Percentiles rank a stretch among this genome's conserved stretches.
Conservation (phyloP, 2,797 vertebrate species). For the Tinamus major region DNA sequence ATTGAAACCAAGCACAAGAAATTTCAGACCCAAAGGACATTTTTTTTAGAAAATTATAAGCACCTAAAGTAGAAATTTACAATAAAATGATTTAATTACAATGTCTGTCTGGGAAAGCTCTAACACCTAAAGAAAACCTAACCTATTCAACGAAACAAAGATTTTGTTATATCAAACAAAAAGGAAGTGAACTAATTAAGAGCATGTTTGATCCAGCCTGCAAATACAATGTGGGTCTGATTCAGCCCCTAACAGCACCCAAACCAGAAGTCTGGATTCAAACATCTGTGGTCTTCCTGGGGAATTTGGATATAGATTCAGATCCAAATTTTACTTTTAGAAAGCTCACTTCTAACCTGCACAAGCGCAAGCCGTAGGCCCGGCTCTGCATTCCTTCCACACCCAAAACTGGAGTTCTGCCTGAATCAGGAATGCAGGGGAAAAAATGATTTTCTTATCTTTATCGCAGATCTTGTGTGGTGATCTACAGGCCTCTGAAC, state of each 20-base stretch:
- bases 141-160: not conserved
- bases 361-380: not conserved
- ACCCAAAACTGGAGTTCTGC: slow-evolving; percentile 28
- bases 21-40: slow-evolving; percentile 72
- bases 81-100: not conserved
- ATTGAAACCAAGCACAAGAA: slow-evolving; percentile 71
- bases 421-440: slow-evolving; percentile 3
- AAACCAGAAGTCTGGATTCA: not conserved
- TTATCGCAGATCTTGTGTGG: slow-evolving; percentile 43
- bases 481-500: not conserved
- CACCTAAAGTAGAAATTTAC: slow-evolving; percentile 40
- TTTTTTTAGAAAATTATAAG: slow-evolving; percentile 63
- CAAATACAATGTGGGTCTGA: not conserved
- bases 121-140: not conserved
- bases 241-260: not conserved
- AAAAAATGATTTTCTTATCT: slow-evolving; percentile 20
- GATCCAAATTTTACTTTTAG: not conserved
- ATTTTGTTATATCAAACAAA: not conserved
- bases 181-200: not conserved
- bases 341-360: not conserved
- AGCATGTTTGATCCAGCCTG: not conserved
- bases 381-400: slow-evolving; percentile 54
- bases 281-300: not conserved
- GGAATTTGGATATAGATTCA: not conserved
- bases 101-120: slow-evolving; percentile 27